Conservation (phyloP, 2,797 vertebrate genomes). For the Vespertilio murinus region DNA sequence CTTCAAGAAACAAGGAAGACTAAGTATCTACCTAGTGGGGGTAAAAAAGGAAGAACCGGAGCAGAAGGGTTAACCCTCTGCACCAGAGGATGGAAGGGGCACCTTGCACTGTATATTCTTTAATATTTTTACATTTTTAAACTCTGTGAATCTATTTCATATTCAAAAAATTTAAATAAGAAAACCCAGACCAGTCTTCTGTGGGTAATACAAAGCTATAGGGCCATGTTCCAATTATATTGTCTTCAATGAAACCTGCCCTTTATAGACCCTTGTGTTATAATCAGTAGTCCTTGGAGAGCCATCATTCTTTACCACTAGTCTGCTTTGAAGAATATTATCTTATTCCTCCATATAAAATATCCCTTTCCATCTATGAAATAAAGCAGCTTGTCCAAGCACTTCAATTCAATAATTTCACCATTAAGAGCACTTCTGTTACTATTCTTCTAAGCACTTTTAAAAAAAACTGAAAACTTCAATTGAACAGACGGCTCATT, state of each 20-base stretch:
- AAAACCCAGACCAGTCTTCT: conserved; percentile 5
- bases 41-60: neutral
- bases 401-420: conserved; percentile 56
- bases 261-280: neutral
- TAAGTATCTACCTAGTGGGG: neutral
- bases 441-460: conserved; percentile 55
- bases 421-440: conserved; percentile 54
- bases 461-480: conserved; percentile 68
- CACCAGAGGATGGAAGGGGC: neutral
- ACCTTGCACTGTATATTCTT: neutral
- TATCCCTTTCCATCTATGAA: conserved; percentile 31
- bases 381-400: conserved; percentile 52
- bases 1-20: neutral
- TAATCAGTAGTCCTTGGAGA: neutral
- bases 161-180: conserved; percentile 32
- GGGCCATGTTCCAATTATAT: neutral
- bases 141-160: neutral
- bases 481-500: conserved; percentile 56
- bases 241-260: conserved; percentile 1
- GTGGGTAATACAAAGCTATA: conserved; percentile 33
- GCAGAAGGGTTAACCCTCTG: neutral
- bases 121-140: neutral
- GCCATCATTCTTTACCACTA: neutral
- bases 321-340: neutral
- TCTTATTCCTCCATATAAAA: conserved; percentile 55